phyloP scores from a whole-genome alignment of 1,140 invertebrate species.

The Drosophila mauritiana region DNA sequence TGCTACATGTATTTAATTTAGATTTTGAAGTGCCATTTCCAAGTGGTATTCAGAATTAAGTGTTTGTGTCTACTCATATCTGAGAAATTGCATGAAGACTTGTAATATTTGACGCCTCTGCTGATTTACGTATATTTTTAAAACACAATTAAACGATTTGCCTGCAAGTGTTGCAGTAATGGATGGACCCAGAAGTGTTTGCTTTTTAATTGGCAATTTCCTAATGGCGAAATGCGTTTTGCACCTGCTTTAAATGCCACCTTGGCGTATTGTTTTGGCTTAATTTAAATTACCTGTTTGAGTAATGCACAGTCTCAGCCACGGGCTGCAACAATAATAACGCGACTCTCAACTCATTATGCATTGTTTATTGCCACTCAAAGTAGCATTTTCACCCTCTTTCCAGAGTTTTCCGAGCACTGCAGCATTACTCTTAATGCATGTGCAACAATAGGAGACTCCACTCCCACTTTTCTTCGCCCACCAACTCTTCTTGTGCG shows the following conservation, averaged over 20 bases:
- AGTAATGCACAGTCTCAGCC: constrained; percentile 30
- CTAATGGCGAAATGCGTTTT: constrained; percentile 33
- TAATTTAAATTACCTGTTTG: constrained; percentile 51
- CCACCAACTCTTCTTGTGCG: not conserved
- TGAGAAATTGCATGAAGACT: no score
- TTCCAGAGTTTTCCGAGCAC: constrained; percentile 24
- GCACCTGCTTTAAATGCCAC: constrained; percentile 7
- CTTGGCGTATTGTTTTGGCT: constrained; percentile 22
- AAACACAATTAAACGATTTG: not conserved
- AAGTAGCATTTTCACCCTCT: constrained; percentile 10
- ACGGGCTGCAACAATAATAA: constrained; percentile 25
- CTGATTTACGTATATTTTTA: not conserved
- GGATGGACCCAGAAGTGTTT: not conserved
- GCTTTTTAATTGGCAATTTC: constrained; percentile 38
- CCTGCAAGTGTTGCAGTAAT: not conserved
- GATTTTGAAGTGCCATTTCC: no score
- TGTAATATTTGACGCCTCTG: no score
- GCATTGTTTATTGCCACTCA: constrained; percentile 54
- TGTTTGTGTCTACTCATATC: no score
- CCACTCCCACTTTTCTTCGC: not conserved
- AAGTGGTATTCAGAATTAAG: no score
- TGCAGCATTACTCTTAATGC: constrained; percentile 33
- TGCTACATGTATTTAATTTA: no score
- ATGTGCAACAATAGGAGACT: constrained; percentile 29
- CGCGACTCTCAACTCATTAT: constrained; percentile 45